phyloP scores from a whole-genome alignment of 2,797 vertebrate species.

The Coregonus sp. region DNA sequence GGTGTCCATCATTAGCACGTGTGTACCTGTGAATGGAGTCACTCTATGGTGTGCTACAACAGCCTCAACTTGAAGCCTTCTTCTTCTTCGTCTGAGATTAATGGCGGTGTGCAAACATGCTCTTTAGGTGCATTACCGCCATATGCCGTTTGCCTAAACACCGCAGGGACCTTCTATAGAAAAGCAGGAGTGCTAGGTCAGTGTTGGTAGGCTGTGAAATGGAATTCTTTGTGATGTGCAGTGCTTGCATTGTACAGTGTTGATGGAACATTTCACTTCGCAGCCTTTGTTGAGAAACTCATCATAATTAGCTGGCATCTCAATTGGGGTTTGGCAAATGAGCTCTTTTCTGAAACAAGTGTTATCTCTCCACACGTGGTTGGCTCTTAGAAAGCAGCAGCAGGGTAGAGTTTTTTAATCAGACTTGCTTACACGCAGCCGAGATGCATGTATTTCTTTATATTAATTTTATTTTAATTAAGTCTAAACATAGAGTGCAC shows the following conservation, averaged over 20 bases:
- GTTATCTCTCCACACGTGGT: slow-evolving; percentile 55
- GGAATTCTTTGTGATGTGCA: not conserved
- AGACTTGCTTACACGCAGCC: slow-evolving; percentile 38
- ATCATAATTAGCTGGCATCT: slow-evolving; percentile 68
- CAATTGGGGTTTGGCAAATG: slow-evolving; percentile 64
- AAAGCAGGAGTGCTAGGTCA: slow-evolving; percentile 8
- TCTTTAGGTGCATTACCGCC: not conserved
- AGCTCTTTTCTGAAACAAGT: slow-evolving; percentile 58
- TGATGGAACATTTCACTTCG: slow-evolving; percentile 42
- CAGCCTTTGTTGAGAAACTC: slow-evolving; percentile 38
- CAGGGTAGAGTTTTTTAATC: slow-evolving; percentile 54
- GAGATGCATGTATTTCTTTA: slow-evolving; percentile 47
- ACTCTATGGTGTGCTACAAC: slow-evolving; percentile 14
- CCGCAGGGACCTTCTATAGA: not conserved
- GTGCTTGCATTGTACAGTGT: not conserved
- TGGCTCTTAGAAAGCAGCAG: slow-evolving; percentile 37
- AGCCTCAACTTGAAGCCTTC: not conserved
- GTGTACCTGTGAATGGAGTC: slow-evolving; percentile 40
- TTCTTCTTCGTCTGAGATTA: not conserved
- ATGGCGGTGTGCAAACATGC: not conserved
- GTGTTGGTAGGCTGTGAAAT: slow-evolving; percentile 4
- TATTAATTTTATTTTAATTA: slow-evolving; percentile 61
- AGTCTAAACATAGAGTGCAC: slow-evolving; percentile 51
- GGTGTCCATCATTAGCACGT: slow-evolving; percentile 48
- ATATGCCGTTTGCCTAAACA: not conserved